Conservation (phyloP, 2,113 vertebrate species). For the Muscicapa adusta region DNA sequence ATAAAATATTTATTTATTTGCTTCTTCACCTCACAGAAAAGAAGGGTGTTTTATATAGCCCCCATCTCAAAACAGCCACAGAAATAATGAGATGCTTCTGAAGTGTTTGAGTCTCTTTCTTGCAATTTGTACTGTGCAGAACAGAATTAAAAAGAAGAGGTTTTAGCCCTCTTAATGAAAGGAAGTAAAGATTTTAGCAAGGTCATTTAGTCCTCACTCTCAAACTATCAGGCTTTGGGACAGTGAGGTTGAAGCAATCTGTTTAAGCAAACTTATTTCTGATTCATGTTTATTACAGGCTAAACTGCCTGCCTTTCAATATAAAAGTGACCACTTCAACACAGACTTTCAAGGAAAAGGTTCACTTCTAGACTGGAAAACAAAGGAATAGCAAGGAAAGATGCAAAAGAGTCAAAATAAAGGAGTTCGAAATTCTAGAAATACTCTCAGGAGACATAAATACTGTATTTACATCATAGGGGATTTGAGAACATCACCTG, state of each 20-base stretch:
- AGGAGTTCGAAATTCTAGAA: neutral
- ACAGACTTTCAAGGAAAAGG: neutral
- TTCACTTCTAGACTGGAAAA: neutral
- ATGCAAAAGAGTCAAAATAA: neutral
- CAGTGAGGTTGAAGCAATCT: neutral
- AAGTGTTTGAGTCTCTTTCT: neutral
- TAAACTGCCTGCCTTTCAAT: neutral
- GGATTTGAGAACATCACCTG: neutral
- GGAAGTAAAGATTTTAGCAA: neutral
- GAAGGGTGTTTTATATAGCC: neutral
- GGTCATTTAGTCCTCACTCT: neutral
- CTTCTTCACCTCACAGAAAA: neutral
- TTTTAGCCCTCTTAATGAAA: neutral
- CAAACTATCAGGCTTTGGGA: neutral
- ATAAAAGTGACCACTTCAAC: neutral
- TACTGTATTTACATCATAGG: fast-evolving
- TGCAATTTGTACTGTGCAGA: neutral
- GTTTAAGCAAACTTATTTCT: neutral
- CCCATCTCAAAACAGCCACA: neutral
- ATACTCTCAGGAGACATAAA: neutral
- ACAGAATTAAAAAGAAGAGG: neutral
- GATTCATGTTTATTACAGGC: fast-evolving
- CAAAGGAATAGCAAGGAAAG: neutral
- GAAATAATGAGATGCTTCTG: neutral
- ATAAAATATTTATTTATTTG: neutral